Evolutionary conservation across 2,888 invertebrate species (phyloP), one percentile per base, ranked within the genome.

Genomic region (Noctua janthina): DNA sequence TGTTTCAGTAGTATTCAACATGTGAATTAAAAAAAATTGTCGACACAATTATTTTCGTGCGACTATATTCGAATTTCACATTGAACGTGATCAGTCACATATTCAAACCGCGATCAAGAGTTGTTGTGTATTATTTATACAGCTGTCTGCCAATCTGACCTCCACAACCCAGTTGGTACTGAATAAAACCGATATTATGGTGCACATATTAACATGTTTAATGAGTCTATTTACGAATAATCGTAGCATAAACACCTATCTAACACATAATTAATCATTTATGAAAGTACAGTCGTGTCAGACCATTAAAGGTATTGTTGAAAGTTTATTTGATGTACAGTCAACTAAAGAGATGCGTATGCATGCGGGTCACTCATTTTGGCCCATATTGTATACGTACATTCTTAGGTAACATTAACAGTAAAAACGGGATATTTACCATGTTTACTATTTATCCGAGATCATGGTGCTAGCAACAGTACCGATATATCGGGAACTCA

Each of bases 211-310:
- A n/a, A 35, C 67, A 82, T 76, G 2, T 69, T 51, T 49, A 68
- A 74, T 5, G 2, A 56, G 39, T n/a, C 17, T 39, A 66, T 79
- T 76, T 43, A 23, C 67, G 70, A 43, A 66, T 74, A 62, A 70
- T 70, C 49, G 81, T 46, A 54, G 6, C 17, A 35, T 71, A 59
- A 69, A 82, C 51, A 73, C 56, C 67, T 56, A 71, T 78, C 62
- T 49, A 74, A 71, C 6, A 68, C n/a, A 15, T 56, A 67, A 79
- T 86, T 67, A 87, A 10, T 86, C 84, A 79, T 71, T 5, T 11
- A 71, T 69, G 85, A 85, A 80, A 81, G 84, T 82, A n/a, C 20
- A 29, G 59, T 8, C 62, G 17, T 74, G 74, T 51, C 77, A 69
- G 51, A 2, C 43, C 46, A 74, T 76, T 74, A 76, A 54, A 71